Evolutionary conservation across 1,140 invertebrate species (phyloP).

Genomic region (Eulimnadia texana): DNA sequence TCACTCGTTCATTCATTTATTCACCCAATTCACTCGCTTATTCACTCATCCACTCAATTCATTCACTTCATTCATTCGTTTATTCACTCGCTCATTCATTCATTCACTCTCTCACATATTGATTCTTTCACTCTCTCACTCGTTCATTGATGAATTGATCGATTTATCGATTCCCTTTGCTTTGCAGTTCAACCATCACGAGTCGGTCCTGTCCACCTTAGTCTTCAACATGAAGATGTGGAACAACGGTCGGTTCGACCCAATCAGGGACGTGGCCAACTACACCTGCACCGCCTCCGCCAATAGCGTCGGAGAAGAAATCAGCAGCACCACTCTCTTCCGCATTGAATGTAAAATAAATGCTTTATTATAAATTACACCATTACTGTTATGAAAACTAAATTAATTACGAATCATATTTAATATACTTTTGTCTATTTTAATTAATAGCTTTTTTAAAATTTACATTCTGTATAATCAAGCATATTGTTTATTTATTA

Average conservation of each 20-base stretch:
- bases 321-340: constrained; percentile 58
- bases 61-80: too few relatives aligned
- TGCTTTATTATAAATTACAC: neutral
- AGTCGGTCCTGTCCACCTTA: constrained; percentile 67
- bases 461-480: too few relatives aligned
- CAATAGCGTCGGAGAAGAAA: constrained; percentile 50
- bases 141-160: too few relatives aligned
- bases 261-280: constrained; percentile 56
- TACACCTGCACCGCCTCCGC: constrained; percentile 66
- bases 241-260: constrained; percentile 57
- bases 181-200: constrained; percentile 61
- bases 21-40: too few relatives aligned
- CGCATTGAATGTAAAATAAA: constrained; percentile 66
- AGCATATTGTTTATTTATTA: too few relatives aligned
- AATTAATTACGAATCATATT: neutral
- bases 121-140: too few relatives aligned
- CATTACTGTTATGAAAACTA: neutral
- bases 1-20: too few relatives aligned
- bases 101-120: too few relatives aligned
- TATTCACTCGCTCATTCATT: too few relatives aligned
- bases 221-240: constrained; percentile 68
- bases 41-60: too few relatives aligned
- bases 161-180: too few relatives aligned
- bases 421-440: neutral
- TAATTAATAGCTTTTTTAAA: neutral